phyloP scores from a whole-genome alignment of 2,888 invertebrate species.

The Corythucha ciliata region DNA sequence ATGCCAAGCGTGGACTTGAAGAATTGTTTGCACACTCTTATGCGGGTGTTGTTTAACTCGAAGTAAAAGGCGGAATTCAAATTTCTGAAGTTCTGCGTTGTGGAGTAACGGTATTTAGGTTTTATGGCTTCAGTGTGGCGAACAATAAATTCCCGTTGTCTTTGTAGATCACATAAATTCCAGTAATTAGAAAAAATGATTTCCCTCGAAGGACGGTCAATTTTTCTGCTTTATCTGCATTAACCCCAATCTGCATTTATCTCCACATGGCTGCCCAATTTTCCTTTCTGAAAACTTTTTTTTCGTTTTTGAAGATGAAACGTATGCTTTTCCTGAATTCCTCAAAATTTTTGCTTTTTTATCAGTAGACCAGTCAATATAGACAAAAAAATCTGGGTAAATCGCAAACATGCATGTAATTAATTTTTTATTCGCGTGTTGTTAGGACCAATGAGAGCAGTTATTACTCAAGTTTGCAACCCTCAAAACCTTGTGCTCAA shows the following conservation, averaged over 20 bases:
- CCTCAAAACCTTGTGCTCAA: no score
- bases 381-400: no score
- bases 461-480: no score
- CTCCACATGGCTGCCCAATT: slow-evolving; percentile 13
- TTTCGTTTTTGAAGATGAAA: slow-evolving; percentile 8
- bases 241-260: slow-evolving; percentile 8
- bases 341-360: slow-evolving; percentile 2
- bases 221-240: slow-evolving; percentile 5
- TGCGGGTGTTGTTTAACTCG: slow-evolving; percentile 26
- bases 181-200: slow-evolving; percentile 7
- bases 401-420: no score
- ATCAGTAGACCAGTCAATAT: no score
- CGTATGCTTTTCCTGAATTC: slow-evolving; percentile 4
- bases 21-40: slow-evolving; percentile 30
- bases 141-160: slow-evolving; percentile 11
- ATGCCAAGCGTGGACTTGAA: slow-evolving; percentile 27
- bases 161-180: slow-evolving; percentile 8
- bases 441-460: no score
- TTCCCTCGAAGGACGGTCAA: background rate
- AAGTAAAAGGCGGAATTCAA: slow-evolving; percentile 35
- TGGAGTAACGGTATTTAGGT: slow-evolving; percentile 26
- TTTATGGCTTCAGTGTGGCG: slow-evolving; percentile 4
- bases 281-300: background rate
- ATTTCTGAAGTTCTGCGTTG: slow-evolving; percentile 30
- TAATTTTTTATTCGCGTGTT: no score